These are phyloP conservation scores for Stenopsyche tienmushanensis DNA, from an alignment of 1,140 invertebrate genomes.

Conservation along the genomic window DNA sequence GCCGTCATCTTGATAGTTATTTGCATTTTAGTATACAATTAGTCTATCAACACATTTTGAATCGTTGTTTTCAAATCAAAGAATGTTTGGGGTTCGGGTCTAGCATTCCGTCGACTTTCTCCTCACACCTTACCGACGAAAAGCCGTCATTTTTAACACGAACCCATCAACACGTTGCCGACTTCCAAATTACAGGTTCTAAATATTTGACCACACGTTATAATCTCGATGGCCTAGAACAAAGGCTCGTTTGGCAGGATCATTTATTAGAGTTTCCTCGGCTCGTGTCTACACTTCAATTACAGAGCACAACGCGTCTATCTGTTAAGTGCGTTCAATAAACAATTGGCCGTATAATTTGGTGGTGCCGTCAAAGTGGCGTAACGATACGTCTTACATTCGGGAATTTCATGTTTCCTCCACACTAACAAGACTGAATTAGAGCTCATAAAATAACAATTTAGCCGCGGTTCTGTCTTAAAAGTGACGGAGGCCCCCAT, in stretches of 20 bases:
- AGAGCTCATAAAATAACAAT: slow-evolving; percentile 21
- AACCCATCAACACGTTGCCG: no score
- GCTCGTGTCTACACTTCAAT: background rate
- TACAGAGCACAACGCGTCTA: background rate
- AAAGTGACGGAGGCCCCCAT: slow-evolving; percentile 1
- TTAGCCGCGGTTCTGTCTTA: background rate
- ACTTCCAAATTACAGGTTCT: background rate
- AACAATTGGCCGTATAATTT: background rate
- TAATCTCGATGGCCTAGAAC: background rate
- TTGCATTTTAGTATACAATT: no score
- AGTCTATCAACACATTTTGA: no score
- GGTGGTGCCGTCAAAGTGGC: background rate
- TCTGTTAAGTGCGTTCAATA: no score
- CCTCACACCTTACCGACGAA: no score
- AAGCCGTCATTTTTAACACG: no score
- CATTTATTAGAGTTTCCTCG: no score
- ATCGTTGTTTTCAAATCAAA: no score
- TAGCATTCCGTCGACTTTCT: no score
- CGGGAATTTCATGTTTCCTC: background rate
- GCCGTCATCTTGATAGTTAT: no score
- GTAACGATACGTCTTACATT: background rate
- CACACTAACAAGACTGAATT: slow-evolving; percentile 17
- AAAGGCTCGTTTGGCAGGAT: no score
- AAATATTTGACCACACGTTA: background rate
- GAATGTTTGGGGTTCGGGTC: no score